Conservation (phyloP, 2,888 invertebrate species). For the Craniophora ligustri region DNA sequence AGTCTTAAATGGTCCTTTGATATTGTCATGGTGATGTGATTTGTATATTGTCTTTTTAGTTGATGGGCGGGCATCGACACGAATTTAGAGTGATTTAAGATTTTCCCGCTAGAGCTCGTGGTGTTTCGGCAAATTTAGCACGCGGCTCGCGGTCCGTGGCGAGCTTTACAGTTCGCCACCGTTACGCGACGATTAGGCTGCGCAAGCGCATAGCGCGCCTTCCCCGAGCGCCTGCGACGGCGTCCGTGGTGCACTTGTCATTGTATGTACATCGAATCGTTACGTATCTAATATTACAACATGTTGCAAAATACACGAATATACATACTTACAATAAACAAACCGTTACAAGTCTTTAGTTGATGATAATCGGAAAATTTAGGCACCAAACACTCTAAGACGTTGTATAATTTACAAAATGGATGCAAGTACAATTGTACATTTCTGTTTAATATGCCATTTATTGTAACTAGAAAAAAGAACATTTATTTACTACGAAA, state of each 20-base stretch:
- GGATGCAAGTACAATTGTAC: too few relatives aligned
- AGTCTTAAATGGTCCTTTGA: constrained; percentile 4
- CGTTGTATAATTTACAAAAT: too few relatives aligned
- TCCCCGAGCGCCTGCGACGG: constrained; percentile 58
- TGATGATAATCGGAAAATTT: too few relatives aligned
- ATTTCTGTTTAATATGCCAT: too few relatives aligned
- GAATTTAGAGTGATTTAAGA: constrained; percentile 79
- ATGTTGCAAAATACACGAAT: background rate
- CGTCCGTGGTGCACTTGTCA: constrained; percentile 40
- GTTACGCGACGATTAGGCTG: constrained; percentile 85
- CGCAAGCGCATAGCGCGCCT: constrained; percentile 75
- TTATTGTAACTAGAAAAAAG: background rate
- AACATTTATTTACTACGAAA: background rate
- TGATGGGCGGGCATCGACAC: constrained; percentile 64
- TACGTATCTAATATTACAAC: constrained; percentile 9
- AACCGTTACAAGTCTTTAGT: too few relatives aligned
- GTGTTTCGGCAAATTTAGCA: constrained; percentile 88
- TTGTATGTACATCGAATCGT: constrained; percentile 50
- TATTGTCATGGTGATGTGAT: constrained; percentile 24
- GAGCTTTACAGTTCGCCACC: constrained; percentile 87
- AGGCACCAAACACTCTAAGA: too few relatives aligned
- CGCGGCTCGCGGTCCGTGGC: constrained; percentile 83
- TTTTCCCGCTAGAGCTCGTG: constrained; percentile 83
- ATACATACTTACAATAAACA: too few relatives aligned
- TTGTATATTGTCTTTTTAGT: constrained; percentile 33